These are phyloP conservation scores for Xiphydria camelus DNA, from an alignment of 2,888 invertebrate species.

Conservation along the genomic window DNA sequence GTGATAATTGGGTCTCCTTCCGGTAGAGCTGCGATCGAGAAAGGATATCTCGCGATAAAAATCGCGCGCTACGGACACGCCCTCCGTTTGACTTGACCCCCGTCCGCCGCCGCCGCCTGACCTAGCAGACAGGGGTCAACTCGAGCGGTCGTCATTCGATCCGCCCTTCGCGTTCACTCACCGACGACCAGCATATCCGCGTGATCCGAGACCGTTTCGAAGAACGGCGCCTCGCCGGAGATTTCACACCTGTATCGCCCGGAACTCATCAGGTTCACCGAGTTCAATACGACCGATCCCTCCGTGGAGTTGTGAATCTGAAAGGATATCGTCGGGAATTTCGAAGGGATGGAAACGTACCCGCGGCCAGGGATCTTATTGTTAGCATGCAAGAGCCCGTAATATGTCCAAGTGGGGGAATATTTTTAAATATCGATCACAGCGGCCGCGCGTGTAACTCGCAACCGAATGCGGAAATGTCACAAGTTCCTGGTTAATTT, in stretches of 20 bases:
- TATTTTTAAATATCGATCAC: no score
- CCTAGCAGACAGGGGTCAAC: no score
- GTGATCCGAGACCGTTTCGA: constrained; percentile 75
- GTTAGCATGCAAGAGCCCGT: no score
- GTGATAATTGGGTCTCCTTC: constrained; percentile 81
- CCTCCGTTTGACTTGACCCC: no score
- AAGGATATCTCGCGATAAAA: constrained; percentile 7
- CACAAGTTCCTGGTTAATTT: no score
- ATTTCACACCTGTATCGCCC: constrained; percentile 79
- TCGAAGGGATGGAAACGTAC: constrained; percentile 1
- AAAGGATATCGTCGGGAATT: neutral
- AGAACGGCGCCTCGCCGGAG: constrained; percentile 76
- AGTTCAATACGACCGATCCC: constrained; percentile 67
- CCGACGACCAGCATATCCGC: constrained; percentile 76
- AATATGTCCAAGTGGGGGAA: no score
- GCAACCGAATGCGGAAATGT: no score
- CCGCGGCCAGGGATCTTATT: no score
- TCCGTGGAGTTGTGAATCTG: constrained; percentile 73
- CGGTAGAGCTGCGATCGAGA: constrained; percentile 75
- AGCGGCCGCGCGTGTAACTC: no score
- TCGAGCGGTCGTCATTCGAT: no score
- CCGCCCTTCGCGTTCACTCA: constrained; percentile 62
- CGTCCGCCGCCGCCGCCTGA: no score
- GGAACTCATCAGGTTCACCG: constrained; percentile 71
- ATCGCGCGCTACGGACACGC: constrained; percentile 13